Evolutionary conservation across 2,888 invertebrate genomes (phyloP).

Genomic region (Tigriopus californicus): DNA sequence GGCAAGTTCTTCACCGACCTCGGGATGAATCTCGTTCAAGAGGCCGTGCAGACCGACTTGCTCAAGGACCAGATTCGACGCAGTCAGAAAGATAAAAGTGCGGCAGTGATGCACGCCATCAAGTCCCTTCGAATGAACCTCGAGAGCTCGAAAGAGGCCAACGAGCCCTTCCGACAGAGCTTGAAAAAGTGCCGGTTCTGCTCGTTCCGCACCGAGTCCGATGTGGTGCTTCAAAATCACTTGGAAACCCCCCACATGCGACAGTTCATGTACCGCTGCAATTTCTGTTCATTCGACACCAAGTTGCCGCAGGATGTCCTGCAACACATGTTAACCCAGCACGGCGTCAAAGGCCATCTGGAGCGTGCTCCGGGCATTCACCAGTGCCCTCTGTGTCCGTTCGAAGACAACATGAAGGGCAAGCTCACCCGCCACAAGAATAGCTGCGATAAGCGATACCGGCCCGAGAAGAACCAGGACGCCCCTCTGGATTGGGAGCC

Average conservation of each 20-base stretch:
- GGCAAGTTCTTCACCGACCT: slow-evolving; percentile 82
- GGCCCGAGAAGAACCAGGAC: slow-evolving; percentile 59
- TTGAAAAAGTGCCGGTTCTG: slow-evolving; percentile 71
- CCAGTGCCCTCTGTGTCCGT: slow-evolving; percentile 80
- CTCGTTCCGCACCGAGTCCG: slow-evolving; percentile 71
- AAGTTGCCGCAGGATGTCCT: slow-evolving; percentile 64
- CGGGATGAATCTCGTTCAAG: slow-evolving; percentile 73
- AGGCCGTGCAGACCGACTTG: slow-evolving; percentile 79
- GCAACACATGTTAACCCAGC: slow-evolving; percentile 77
- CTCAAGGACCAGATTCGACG: slow-evolving; percentile 59
- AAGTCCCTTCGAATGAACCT: slow-evolving; percentile 62
- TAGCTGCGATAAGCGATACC: slow-evolving; percentile 72
- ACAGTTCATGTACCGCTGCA: slow-evolving; percentile 52
- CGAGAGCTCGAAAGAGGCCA: slow-evolving; percentile 66
- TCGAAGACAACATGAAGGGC: slow-evolving; percentile 80
- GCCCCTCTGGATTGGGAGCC: slow-evolving; percentile 70
- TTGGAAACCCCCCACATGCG: slow-evolving; percentile 79
- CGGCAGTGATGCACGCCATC: slow-evolving; percentile 51
- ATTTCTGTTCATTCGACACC: slow-evolving; percentile 60
- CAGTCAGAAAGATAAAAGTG: slow-evolving; percentile 42
- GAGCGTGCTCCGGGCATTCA: slow-evolving; percentile 70
- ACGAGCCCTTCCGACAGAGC: slow-evolving; percentile 49
- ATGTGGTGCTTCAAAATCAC: slow-evolving; percentile 62
- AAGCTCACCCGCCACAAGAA: slow-evolving; percentile 70
- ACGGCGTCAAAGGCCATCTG: slow-evolving; percentile 59